Base-by-base conservation (phyloP, 2,888 invertebrate genomes). In the Scaptomyza flava region DNA sequence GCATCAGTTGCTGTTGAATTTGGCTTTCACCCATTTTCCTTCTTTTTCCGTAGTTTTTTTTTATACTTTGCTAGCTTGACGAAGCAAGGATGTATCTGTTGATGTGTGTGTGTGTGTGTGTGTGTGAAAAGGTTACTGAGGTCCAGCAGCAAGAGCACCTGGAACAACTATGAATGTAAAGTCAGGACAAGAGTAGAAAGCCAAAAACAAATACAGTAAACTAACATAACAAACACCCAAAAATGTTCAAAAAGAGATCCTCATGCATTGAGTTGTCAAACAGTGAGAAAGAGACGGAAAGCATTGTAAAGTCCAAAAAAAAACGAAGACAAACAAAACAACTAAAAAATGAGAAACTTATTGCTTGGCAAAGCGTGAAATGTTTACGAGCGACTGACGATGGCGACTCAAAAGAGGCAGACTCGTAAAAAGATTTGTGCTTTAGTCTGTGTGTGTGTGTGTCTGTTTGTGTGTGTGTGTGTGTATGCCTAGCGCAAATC, bases 331-430 rank as follows among this genome's bases (percentile, higher is more conserved):
- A 23, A 27, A 14, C 33, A 46, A 52, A 47, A 27, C 50, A 17
- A 45, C 14, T 27, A 27, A 46, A 43, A 56, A 50, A 57, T 52
- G 64, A 61, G 68, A 62, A 78, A 76, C 77, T 85, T 82, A 87
- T 82, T 87, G 83, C 88, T 78, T 75, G 83, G 88, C 81, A 84
- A 80, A 84, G 88, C 88, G 87, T 88, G 73, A 84, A 84, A 88
- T 84, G 88, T 86, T 88, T 84, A 86, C 88, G 86, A 85, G 86
- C 88, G 76, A 88, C 68, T 86, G 83, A 82, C 88, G 83, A 85
- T 74, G 83, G 72, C 72, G 87, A 77, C 77, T 79, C 70, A 62
- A 27, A 27, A 77, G 71, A 75, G 65, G 52, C 61, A 50, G 65
- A 62, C 56, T 76, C 67, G 72, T 84, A 77, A 73, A 79, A 65